Base-by-base conservation (phyloP, 2,888 invertebrate species). In the Tiphia femorata region DNA sequence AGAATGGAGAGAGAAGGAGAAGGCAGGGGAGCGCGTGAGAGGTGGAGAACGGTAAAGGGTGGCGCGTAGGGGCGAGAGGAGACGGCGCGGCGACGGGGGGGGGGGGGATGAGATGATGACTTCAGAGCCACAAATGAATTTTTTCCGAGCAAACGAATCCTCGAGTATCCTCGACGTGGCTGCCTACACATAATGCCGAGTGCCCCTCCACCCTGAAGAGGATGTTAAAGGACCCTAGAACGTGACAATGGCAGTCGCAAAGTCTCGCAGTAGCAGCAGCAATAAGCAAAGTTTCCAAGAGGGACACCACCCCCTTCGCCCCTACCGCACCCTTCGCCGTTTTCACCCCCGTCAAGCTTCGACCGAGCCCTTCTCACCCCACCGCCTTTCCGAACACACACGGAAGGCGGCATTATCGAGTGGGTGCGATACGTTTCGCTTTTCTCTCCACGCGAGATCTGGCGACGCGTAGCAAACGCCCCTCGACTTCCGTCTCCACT, bases 121-220 rank as follows among this genome's bases (percentile, higher is more conserved):
- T n/a, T n/a, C 23, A 35, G 54, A 53, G 64, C 55, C 65, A 73
- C 70, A 75, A 79, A 78, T 78, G 75, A 77, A 77, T 78, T 79
- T 75, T 76, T 75, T 76, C 74, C 75, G 67, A 70, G 72, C 74
- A 74, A 73, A 75, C 76, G 76, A 78, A 75, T 75, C 66, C 67
- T 76, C 68, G 64, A 77, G 76, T 64, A 58, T 62, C 49, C 77
- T 78, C 70, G 67, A 72, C 65, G 64, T 57, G 63, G 71, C 70
- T 70, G 69, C 72, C 72, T 71, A 62, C 63, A 72, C 69, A 73
- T 72, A 75, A 76, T 69, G 73, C 75, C 64, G 61, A 73, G 77
- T 72, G 70, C 74, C 69, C 72, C 69, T 69, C 62, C 68, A 59
- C 58, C 48, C 58, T 64, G 56, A 60, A 74, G 72, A 66, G 65